These are phyloP conservation scores for Apis cerana DNA, from an alignment of 1,140 invertebrate species.

Conservation along the genomic window DNA sequence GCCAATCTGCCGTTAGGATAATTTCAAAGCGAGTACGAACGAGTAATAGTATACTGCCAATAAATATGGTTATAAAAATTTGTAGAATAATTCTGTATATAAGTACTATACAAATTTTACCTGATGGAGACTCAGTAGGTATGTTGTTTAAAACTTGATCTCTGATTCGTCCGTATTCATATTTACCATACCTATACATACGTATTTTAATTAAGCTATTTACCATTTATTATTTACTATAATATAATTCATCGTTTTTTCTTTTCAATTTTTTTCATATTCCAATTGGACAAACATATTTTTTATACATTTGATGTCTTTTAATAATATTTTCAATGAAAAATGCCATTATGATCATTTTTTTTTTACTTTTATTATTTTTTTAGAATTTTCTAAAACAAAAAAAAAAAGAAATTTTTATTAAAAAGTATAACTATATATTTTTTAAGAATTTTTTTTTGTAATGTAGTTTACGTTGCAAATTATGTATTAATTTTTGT, in stretches of 20 bases:
- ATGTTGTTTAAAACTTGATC: conserved; percentile 41
- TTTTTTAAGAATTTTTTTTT: neutral
- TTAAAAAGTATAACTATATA: neutral
- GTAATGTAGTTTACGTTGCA: neutral
- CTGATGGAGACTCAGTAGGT: conserved; percentile 37
- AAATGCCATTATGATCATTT: neutral
- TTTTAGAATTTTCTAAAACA: neutral
- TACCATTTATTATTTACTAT: neutral
- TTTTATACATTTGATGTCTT: neutral
- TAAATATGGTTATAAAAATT: conserved; percentile 26
- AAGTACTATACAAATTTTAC: conserved; percentile 46
- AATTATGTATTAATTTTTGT: neutral
- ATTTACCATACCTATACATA: neutral
- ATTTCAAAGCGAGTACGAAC: conserved; percentile 20
- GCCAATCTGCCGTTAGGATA: conserved; percentile 38
- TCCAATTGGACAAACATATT: neutral
- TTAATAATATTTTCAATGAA: neutral
- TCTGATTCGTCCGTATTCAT: conserved; percentile 52
- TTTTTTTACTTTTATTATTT: neutral
- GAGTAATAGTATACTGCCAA: conserved; percentile 41
- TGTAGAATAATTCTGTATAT: conserved; percentile 51
- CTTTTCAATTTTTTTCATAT: neutral
- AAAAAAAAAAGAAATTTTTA: conserved; percentile 18
- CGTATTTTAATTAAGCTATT: conserved; percentile 32
- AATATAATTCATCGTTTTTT: neutral